Conservation (phyloP, 2,113 vertebrate genomes). For the Geothlypis trichas region DNA sequence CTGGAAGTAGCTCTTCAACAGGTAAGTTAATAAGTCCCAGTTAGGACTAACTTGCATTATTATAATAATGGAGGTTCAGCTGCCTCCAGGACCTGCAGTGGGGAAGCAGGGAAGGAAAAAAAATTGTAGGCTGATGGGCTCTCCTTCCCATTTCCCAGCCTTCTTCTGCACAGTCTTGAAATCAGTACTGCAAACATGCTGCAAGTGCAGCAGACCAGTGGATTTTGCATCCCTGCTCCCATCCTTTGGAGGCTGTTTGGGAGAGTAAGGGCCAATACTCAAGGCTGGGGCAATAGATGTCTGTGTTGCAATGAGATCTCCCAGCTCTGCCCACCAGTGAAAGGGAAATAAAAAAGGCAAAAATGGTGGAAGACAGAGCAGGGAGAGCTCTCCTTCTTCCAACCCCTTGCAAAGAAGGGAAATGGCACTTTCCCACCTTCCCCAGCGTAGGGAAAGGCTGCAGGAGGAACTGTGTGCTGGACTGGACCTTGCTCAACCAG, state of each 20-base stretch:
- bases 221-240: neutral
- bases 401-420: neutral
- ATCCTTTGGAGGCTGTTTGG: neutral
- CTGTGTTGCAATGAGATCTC: neutral
- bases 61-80: neutral
- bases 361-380: neutral
- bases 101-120: neutral
- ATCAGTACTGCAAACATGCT: neutral
- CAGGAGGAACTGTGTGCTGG: neutral
- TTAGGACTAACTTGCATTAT: neutral
- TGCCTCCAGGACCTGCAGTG: neutral
- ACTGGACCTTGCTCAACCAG: neutral
- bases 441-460: neutral
- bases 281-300: neutral
- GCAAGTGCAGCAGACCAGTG: neutral
- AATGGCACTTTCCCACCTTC: neutral
- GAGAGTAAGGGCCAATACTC: neutral
- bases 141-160: neutral
- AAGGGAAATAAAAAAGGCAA: neutral
- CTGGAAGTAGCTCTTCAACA: neutral
- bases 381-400: neutral
- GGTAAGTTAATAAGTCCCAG: neutral
- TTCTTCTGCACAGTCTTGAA: neutral
- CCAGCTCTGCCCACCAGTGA: neutral
- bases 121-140: neutral